These are phyloP conservation scores for Liparis tanakae DNA, from an alignment of 2,797 vertebrate species.

Conservation along the genomic window DNA sequence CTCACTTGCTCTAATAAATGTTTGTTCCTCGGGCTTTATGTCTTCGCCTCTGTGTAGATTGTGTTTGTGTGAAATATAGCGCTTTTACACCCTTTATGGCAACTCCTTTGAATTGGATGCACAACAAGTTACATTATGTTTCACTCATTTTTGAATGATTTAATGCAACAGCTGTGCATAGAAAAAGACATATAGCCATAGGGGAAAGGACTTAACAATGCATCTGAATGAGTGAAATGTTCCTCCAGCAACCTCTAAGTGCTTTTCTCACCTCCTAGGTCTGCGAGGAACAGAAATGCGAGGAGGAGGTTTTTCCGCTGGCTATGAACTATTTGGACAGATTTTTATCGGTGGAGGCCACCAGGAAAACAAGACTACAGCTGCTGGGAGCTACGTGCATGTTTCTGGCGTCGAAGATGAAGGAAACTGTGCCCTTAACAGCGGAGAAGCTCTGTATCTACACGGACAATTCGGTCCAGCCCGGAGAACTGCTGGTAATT, in stretches of 20 bases:
- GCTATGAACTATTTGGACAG: conserved; percentile 99
- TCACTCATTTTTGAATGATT: conserved; percentile 11
- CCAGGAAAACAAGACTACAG: conserved; percentile 93
- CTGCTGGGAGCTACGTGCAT: conserved; percentile 96
- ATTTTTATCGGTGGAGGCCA: conserved; percentile 94
- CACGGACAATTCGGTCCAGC: conserved; percentile 95
- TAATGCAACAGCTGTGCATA: conserved; percentile 32
- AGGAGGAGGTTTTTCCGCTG: conserved; percentile 98
- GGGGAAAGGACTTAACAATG: conserved; percentile 8
- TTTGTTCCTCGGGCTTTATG: neutral
- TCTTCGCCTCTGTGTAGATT: neutral
- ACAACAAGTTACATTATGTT: neutral
- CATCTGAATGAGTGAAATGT: conserved; percentile 28
- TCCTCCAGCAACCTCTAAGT: conserved; percentile 30
- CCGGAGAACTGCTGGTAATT: conserved; percentile 95
- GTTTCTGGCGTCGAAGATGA: conserved; percentile 99
- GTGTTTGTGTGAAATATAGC: neutral
- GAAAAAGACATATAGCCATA: neutral
- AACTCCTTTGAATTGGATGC: neutral
- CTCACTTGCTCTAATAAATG: neutral
- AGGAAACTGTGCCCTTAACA: conserved; percentile 96
- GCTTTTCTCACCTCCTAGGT: conserved; percentile 83
- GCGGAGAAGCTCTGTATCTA: conserved; percentile 98
- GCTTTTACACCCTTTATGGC: neutral
- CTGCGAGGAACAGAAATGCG: conserved; percentile 98